phyloP scores from a whole-genome alignment of 2,113 vertebrate genomes.

The Aviceda subcristata region DNA sequence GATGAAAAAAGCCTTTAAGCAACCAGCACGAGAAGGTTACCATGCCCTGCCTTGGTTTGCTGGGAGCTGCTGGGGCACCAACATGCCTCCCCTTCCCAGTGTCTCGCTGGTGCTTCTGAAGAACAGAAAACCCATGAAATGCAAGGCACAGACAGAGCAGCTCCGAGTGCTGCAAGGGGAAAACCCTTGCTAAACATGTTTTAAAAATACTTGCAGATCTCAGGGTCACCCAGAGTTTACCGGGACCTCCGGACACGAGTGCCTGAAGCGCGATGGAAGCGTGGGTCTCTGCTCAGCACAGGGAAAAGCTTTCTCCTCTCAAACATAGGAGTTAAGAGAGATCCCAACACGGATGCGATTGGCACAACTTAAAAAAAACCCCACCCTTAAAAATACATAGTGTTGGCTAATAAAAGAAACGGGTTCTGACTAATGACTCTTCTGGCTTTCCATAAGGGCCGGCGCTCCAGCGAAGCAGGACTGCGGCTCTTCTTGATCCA shows the following conservation, averaged over 20 bases:
- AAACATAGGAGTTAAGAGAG: neutral
- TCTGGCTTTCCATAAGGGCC: neutral
- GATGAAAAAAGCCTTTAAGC: neutral
- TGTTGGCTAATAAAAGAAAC: constrained; percentile 37
- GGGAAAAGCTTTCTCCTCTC: neutral
- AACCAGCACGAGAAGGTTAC: neutral
- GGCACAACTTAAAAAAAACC: neutral
- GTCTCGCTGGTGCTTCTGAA: neutral
- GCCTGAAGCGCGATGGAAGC: neutral
- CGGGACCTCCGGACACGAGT: neutral
- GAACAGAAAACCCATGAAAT: neutral
- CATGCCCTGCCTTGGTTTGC: neutral
- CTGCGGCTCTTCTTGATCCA: neutral
- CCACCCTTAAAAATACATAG: neutral
- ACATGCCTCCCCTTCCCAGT: accelerated
- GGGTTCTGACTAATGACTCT: neutral
- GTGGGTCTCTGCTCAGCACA: neutral
- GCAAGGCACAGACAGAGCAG: neutral
- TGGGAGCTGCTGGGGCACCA: neutral
- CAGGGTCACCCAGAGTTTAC: neutral
- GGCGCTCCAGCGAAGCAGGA: neutral
- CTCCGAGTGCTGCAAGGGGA: neutral
- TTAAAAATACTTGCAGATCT: neutral
- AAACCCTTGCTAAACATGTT: neutral
- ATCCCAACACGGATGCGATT: neutral